Percentiles rank a stretch among this genome's conserved stretches.
These are phyloP conservation scores for Saturnia pavonia DNA, from an alignment of 2,888 invertebrate genomes.

Conservation along the genomic window DNA sequence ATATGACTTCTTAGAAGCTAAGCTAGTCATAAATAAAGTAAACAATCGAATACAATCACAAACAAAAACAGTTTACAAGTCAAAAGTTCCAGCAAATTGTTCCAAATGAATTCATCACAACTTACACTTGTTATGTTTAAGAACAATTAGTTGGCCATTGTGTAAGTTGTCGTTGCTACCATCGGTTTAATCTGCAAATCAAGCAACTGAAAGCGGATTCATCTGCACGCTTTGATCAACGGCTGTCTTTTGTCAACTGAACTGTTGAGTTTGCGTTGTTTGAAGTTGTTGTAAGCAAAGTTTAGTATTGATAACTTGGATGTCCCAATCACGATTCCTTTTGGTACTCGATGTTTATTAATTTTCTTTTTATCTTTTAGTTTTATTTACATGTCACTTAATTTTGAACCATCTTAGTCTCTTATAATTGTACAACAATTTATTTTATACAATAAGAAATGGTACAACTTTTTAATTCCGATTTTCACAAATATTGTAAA, in stretches of 20 bases:
- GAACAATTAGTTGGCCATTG: constrained; percentile 14
- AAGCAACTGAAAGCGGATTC: constrained; percentile 39
- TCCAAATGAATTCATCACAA: neutral
- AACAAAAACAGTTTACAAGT: neutral
- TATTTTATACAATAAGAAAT: too few species aligned
- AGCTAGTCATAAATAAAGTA: neutral
- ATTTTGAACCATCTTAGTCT: neutral
- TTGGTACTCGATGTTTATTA: neutral
- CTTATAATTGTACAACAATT: neutral
- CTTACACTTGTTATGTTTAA: constrained; percentile 12
- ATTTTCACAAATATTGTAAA: too few species aligned
- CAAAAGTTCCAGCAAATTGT: neutral
- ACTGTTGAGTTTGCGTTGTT: constrained; percentile 31
- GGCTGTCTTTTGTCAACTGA: constrained; percentile 44
- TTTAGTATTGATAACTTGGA: constrained; percentile 1
- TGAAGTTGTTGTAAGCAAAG: neutral
- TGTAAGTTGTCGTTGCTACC: constrained; percentile 21
- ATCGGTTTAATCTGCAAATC: constrained; percentile 43
- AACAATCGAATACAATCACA: too few species aligned
- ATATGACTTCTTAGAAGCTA: too few species aligned
- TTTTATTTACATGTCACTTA: neutral
- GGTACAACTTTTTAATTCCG: too few species aligned
- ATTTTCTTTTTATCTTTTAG: neutral
- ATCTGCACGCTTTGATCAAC: constrained; percentile 50
- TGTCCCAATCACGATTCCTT: neutral